Evolutionary conservation across 1,140 invertebrate genomes (phyloP), one percentile per base, ranked within the genome.

Genomic region (Chrysopa pallens): DNA sequence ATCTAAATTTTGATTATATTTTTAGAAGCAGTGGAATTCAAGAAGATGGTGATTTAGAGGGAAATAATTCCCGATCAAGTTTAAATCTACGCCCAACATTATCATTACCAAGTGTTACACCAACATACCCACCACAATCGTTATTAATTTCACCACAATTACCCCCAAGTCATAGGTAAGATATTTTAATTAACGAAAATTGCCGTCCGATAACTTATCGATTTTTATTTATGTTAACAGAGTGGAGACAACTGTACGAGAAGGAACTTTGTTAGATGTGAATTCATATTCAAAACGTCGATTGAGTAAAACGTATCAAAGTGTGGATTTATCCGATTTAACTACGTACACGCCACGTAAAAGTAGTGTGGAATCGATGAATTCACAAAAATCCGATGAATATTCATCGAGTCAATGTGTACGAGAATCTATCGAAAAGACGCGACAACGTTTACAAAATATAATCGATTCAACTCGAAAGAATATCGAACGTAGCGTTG

Each of bases 21-120:
- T 57, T 17, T 46, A 70, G 70, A 59, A 72, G 72, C 59, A 68
- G 72, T 60, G 66, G 70, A 46, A 66, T 70, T 48, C 61, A 66
- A 42, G 70, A 73, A 42, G 71, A 73, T 46, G 68, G 67, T 41
- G 68, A 72, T 46, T 54, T 59, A 28, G 69, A 71, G 8, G 12
- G 48, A 33, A 45, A 39, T 23, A 48, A 51, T 33, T 33, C n/a
- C n/a, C 2, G 31, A 46, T 36, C 45, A 28, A 48, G 44, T 38
- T 46, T 53, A 45, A 49, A 51, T 38, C 55, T 42, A 45, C 31
- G 15, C 28, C 42, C 55, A 14, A 56, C 54, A 7, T 43, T 52
- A 35, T 59, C 57, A 8, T 42, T 59, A 17, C 57, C 57, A 8
- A 44, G 44, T 33, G 53, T 55, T 12, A 33, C 31, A 6, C 27